phyloP scores from a whole-genome alignment of 2,797 vertebrate species.

The Psittacula echo region DNA sequence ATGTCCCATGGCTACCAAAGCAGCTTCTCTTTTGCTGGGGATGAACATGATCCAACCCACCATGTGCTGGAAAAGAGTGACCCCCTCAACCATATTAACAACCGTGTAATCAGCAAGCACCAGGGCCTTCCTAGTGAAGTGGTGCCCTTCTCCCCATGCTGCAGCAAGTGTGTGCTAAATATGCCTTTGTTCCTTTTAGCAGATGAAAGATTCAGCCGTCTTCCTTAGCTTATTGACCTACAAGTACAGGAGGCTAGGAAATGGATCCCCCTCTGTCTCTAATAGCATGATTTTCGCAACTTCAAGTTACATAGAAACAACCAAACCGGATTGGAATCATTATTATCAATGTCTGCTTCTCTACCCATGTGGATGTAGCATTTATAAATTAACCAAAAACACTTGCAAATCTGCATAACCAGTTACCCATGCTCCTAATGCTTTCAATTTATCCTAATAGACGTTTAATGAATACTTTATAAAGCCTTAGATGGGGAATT shows the following conservation, averaged over 20 bases:
- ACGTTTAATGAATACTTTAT: constrained; percentile 80
- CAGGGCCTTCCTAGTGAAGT: background rate
- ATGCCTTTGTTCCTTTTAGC: constrained; percentile 9
- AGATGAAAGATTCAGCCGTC: background rate
- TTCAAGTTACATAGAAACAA: background rate
- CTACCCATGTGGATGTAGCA: background rate
- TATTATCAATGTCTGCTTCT: background rate
- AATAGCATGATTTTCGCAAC: background rate
- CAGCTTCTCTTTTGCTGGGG: background rate
- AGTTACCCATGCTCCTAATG: constrained; percentile 63
- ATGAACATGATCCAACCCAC: background rate
- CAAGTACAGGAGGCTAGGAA: background rate
- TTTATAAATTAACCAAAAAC: constrained; percentile 72
- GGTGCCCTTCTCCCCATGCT: background rate
- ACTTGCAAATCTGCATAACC: constrained; percentile 71
- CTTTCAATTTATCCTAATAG: constrained; percentile 79
- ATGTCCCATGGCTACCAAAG: rapidly evolving
- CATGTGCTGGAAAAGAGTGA: background rate
- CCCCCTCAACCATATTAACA: background rate
- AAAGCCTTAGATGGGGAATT: constrained; percentile 73
- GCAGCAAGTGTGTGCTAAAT: rapidly evolving
- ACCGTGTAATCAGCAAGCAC: constrained; percentile 27
- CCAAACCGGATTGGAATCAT: background rate
- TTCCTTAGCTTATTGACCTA: background rate
- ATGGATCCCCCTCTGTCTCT: background rate